Evolutionary conservation across 2,797 vertebrate species (phyloP).

Genomic region (Hylomyscus alleni): DNA sequence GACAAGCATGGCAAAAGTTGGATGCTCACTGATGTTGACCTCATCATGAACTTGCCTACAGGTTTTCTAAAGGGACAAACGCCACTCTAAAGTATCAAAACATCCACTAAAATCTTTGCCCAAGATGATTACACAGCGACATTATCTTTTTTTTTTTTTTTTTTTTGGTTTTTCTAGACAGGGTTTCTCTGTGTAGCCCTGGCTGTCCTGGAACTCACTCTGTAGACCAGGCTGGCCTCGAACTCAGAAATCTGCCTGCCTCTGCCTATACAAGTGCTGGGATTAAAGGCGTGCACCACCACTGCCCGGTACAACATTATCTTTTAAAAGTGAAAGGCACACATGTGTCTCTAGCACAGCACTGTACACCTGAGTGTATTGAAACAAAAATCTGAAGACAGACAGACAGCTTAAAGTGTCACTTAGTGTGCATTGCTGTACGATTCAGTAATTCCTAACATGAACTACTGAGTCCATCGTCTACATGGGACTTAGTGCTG

Average conservation of each 20-base stretch:
- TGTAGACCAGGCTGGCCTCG: too few species aligned
- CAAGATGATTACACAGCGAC: background rate
- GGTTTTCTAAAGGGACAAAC: constrained; percentile 3
- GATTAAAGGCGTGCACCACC: too few species aligned
- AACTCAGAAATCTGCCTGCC: too few species aligned
- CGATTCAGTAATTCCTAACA: background rate
- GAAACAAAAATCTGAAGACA: background rate
- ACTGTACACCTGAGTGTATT: background rate
- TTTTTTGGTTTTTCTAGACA: too few species aligned
- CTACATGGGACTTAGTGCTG: background rate
- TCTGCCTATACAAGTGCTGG: too few species aligned
- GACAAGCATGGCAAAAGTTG: background rate
- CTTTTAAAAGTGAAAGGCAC: constrained; percentile 6
- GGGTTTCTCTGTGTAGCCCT: too few species aligned
- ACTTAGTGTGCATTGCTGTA: background rate
- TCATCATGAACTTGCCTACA: background rate
- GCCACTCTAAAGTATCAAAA: background rate
- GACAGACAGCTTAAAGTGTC: background rate
- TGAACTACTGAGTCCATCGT: background rate
- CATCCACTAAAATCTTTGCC: background rate
- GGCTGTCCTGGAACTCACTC: too few species aligned
- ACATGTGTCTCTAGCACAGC: background rate
- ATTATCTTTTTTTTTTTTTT: constrained; percentile 27
- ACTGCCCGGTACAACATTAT: too few species aligned
- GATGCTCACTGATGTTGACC: background rate